phyloP scores from a whole-genome alignment of 2,888 invertebrate species.

The Stegana nigrithorax region DNA sequence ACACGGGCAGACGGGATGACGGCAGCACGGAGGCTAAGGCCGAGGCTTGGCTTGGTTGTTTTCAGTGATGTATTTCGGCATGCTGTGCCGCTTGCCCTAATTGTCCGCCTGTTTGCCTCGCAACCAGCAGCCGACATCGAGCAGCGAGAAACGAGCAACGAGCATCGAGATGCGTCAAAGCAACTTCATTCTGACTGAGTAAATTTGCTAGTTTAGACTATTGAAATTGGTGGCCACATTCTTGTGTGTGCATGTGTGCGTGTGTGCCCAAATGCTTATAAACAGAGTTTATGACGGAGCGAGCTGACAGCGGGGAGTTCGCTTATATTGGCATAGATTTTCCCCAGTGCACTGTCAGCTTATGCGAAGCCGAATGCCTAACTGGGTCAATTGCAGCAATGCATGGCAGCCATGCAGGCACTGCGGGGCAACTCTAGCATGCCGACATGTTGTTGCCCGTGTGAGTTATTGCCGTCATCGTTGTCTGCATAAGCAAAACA shows the following conservation, averaged over 20 bases:
- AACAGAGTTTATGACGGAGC: too few species aligned
- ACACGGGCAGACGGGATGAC: too few species aligned
- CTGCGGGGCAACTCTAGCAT: conserved; percentile 4
- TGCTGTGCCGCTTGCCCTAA: background rate
- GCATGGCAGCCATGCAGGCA: background rate
- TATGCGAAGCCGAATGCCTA: too few species aligned
- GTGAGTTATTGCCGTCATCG: conserved; percentile 7
- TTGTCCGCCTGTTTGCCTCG: background rate
- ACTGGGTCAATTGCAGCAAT: conserved; percentile 46
- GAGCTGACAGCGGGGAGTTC: too few species aligned
- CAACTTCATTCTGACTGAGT: background rate
- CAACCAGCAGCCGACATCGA: background rate
- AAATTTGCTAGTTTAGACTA: background rate
- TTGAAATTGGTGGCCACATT: background rate
- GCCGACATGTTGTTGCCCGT: background rate
- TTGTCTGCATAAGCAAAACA: too few species aligned
- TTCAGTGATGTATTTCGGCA: conserved; percentile 6
- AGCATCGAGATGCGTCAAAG: background rate
- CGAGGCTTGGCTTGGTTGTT: too few species aligned
- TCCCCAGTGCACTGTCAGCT: too few species aligned
- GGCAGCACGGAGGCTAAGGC: too few species aligned
- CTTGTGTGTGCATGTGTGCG: too few species aligned
- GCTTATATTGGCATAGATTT: too few species aligned
- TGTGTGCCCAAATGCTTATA: too few species aligned
- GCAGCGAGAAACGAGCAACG: background rate